phyloP scores from a whole-genome alignment of 2,797 vertebrate genomes.

The Trachops cirrhosus region DNA sequence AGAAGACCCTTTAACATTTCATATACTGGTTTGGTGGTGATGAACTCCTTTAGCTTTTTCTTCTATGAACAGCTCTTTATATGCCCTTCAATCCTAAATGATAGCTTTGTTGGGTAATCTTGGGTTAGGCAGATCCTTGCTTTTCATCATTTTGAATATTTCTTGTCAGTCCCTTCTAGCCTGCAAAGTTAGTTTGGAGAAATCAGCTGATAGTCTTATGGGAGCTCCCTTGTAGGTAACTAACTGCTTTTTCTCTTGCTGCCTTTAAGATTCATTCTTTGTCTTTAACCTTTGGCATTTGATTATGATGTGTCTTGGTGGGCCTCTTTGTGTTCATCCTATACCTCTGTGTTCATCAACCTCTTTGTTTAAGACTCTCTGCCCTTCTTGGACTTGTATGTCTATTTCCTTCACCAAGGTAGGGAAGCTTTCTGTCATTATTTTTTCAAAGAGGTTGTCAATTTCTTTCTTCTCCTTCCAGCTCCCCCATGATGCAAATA shows the following conservation, averaged over 20 bases:
- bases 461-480: not conserved
- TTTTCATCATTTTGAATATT: not conserved
- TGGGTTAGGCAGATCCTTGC: not conserved
- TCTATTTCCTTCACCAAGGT: not conserved
- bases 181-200: not conserved
- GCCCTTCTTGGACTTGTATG: not conserved
- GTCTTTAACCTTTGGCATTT: not conserved
- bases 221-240: not conserved
- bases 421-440: not conserved
- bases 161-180: not conserved
- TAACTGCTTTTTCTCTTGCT: not conserved
- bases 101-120: not conserved
- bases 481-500: not conserved
- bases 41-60: not conserved
- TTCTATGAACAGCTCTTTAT: not conserved
- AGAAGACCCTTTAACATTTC: not conserved
- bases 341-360: no score
- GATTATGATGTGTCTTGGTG: not conserved
- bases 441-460: not conserved
- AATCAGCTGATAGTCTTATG: not conserved
- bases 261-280: not conserved
- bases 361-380: not conserved
- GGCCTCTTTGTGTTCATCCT: not conserved
- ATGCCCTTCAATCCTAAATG: not conserved
- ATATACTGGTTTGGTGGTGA: not conserved